phyloP scores from a whole-genome alignment of 2,113 vertebrate genomes.

The Podarcis muralis region DNA sequence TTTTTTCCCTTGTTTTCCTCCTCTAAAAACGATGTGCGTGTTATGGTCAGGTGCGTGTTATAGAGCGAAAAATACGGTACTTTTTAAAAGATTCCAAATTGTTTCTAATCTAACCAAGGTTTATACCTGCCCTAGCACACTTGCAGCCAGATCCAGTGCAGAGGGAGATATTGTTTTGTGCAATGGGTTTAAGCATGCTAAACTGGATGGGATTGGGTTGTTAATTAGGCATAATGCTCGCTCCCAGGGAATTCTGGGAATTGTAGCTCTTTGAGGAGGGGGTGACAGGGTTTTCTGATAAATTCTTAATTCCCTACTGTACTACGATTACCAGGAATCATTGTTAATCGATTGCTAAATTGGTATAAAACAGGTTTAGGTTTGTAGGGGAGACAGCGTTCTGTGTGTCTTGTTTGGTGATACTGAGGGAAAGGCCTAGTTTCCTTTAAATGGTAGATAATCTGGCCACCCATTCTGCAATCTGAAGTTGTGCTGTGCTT shows the following conservation, averaged over 20 bases:
- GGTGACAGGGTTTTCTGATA: not conserved
- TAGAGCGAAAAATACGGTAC: no score
- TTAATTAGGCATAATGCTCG: not conserved
- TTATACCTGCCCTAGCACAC: not conserved
- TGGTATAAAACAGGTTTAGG: not conserved
- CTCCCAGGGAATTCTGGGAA: not conserved
- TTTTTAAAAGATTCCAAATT: no score
- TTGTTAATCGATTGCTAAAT: not conserved
- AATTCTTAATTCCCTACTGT: not conserved
- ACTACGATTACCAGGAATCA: not conserved
- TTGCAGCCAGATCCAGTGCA: not conserved
- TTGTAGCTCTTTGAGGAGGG: not conserved
- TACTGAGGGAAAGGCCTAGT: not conserved
- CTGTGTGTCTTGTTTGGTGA: not conserved
- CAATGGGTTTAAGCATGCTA: not conserved
- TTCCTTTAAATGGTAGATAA: not conserved
- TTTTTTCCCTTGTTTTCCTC: no score
- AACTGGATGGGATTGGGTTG: not conserved
- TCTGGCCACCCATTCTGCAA: not conserved
- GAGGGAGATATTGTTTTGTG: not conserved
- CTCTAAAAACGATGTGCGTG: no score
- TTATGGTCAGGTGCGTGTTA: no score
- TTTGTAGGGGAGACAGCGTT: not conserved
- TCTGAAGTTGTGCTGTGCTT: not conserved
- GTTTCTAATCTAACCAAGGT: not conserved